Percentiles rank a stretch among this genome's conserved stretches.
Evolutionary conservation across 2,797 vertebrate genomes (phyloP).

Genomic region (Tokudaia muenninki): DNA sequence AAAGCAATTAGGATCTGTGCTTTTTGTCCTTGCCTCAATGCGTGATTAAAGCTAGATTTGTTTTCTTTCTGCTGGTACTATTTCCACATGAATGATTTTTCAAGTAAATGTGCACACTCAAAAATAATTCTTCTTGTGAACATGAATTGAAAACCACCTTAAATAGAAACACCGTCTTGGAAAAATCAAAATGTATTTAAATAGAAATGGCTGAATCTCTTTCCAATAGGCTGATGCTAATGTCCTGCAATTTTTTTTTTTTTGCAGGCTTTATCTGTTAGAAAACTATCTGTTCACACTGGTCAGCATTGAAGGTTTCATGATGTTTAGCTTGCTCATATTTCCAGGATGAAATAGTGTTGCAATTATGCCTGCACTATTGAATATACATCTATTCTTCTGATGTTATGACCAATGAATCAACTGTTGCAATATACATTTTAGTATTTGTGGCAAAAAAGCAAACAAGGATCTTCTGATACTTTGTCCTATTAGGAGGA

Average conservation of each 20-base stretch:
- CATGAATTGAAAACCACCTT: slow-evolving; percentile 17
- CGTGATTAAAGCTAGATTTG: slow-evolving; percentile 68
- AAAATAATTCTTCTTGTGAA: slow-evolving; percentile 52
- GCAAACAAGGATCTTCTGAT: not conserved
- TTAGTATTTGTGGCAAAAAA: slow-evolving; percentile 18
- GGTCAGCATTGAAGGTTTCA: not conserved
- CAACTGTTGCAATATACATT: not conserved
- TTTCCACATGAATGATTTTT: slow-evolving; percentile 55
- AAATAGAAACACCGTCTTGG: not conserved
- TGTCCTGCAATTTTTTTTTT: not conserved
- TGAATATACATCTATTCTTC: not conserved
- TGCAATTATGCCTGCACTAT: not conserved
- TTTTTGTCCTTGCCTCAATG: slow-evolving; percentile 66
- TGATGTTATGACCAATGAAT: not conserved
- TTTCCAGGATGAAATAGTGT: not conserved
- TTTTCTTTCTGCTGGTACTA: slow-evolving; percentile 65
- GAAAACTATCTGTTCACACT: not conserved
- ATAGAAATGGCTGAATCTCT: not conserved
- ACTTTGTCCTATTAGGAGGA: not conserved
- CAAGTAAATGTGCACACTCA: slow-evolving; percentile 47
- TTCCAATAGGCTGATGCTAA: not conserved
- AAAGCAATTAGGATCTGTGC: slow-evolving; percentile 64
- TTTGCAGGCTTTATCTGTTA: not conserved
- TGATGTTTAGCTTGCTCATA: not conserved
- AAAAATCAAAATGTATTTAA: not conserved